Evolutionary conservation across 2,113 vertebrate species (phyloP), one percentile per base, ranked within the genome.

Genomic region (Tragelaphus strepsiceros): DNA sequence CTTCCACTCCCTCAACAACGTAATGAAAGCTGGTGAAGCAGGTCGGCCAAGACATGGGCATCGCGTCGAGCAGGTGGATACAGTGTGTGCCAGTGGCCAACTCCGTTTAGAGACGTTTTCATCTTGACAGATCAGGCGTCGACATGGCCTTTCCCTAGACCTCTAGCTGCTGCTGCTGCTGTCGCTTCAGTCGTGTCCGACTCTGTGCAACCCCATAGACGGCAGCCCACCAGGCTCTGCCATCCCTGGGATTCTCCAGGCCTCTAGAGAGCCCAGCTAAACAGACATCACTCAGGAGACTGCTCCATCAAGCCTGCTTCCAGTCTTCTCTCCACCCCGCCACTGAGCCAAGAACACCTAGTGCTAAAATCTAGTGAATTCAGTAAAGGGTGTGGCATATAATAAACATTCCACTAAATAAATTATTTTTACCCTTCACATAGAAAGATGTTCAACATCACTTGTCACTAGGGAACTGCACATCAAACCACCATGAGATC

Each of bases 61-160:
- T 12, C 80, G 58, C 59, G 1, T 53, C 16, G 5, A 86, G 49
- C 74, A 93, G 96, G 98, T 98, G 30, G 19, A 87, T 43, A 2
- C 0, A 3, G 15, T 32, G 0, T 8, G 1, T 19, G 28, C 30
- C 7, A 1, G 13, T 89, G 58, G 35, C 21, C 59, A 43, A 1
- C 64, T 91, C 88, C 5, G 2, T 12, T 56, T 56, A 43, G 78
- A 81, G 58, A 64, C 28, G 4, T 82, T 71, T 90, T 43, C 19
- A 39, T 59, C 61, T 83, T 64, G 71, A 39, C 32, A 32, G 87
- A 5, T 61, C 46, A 56, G 85, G 14, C 28, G 2, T 54, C 58
- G 28, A 22, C 49, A 10, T n/a, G 16, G 39, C 64, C 80, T 86
- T 53, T 86, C n/a, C 53, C 53, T 32, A 21, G 62, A 62, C 28